Conservation (phyloP, 2,113 vertebrate genomes). For the Pelmatolapia mariae region DNA sequence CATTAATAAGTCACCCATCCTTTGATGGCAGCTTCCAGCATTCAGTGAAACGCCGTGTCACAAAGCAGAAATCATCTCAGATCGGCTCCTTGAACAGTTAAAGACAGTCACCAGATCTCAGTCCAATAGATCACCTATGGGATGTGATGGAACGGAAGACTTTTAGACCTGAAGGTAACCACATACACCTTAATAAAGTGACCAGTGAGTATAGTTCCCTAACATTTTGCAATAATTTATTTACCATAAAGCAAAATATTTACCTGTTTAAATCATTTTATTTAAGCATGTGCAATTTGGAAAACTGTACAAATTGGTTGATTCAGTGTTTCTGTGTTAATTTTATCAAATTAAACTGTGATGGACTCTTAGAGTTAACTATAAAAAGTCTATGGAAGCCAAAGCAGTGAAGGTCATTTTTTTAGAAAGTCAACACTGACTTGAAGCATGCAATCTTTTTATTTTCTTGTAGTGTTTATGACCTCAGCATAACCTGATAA, state of each 20-base stretch:
- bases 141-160: not conserved
- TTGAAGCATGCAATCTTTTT: not conserved
- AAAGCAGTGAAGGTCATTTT: not conserved
- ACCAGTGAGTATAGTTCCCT: not conserved
- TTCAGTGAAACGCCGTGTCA: accelerated
- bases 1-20: not conserved
- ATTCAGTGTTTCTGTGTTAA: not conserved
- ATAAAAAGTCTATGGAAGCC: not conserved
- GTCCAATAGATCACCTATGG: not conserved
- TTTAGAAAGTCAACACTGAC: not conserved
- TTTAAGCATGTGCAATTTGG: not conserved
- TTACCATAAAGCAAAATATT: not conserved
- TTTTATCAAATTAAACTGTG: not conserved
- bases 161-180: not conserved
- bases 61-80: accelerated
- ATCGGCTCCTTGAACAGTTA: not conserved
- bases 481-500: not conserved
- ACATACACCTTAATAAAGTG: not conserved
- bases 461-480: not conserved
- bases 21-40: not conserved
- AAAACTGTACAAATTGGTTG: not conserved
- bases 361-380: not conserved
- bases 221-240: not conserved
- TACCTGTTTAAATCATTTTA: not conserved
- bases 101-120: not conserved